Conservation (phyloP, 2,113 vertebrate genomes). For the Pholis gunnellus region DNA sequence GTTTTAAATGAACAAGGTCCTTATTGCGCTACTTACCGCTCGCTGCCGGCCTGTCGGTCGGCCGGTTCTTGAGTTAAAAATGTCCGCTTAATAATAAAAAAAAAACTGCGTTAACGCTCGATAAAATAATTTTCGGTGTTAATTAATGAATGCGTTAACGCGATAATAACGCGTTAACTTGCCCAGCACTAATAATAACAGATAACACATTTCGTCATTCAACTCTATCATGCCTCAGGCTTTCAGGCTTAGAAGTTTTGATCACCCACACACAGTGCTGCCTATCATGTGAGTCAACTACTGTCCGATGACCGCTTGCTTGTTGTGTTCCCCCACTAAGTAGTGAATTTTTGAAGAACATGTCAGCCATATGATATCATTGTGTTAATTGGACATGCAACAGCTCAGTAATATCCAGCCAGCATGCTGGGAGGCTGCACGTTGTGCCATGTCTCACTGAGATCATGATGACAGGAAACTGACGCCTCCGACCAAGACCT, state of each 20-base stretch:
- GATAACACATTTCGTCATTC: slow-evolving; percentile 15
- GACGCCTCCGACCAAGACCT: slow-evolving; percentile 45
- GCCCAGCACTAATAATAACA: too few relatives aligned
- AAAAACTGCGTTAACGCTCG: too few relatives aligned
- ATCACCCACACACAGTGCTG: neutral
- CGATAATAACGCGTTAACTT: too few relatives aligned
- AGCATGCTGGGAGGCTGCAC: slow-evolving; percentile 34
- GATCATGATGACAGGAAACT: slow-evolving; percentile 41
- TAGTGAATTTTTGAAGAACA: slow-evolving; percentile 25
- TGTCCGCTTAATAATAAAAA: too few relatives aligned
- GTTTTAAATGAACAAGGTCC: too few relatives aligned
- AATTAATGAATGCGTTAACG: too few relatives aligned
- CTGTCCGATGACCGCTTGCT: neutral
- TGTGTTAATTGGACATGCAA: slow-evolving; percentile 55
- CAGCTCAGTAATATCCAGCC: slow-evolving; percentile 19
- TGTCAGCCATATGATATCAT: slow-evolving; percentile 54
- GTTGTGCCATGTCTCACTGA: slow-evolving; percentile 34
- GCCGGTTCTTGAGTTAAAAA: too few relatives aligned
- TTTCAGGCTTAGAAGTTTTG: neutral
- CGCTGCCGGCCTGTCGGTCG: too few relatives aligned
- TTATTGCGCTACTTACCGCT: too few relatives aligned
- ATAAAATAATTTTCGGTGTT: too few relatives aligned
- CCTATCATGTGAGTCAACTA: neutral
- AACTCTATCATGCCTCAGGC: neutral
- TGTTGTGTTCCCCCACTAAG: slow-evolving; percentile 6